Conservation (phyloP, 2,888 invertebrate species). For the Latrodectus hesperus region DNA sequence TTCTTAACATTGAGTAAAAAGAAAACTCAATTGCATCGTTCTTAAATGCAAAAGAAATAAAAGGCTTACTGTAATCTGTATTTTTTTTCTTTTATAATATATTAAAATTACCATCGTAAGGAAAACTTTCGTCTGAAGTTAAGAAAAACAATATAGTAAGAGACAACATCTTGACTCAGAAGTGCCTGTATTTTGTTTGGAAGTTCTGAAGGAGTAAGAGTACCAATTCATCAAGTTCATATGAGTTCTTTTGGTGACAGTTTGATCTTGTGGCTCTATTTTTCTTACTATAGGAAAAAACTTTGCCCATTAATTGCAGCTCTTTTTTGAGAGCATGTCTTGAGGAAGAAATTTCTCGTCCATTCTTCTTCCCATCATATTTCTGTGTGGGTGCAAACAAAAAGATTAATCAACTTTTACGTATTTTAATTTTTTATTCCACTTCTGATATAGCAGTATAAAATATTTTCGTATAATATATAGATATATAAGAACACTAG, state of each 20-base stretch:
- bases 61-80: too few relatives aligned
- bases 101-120: too few relatives aligned
- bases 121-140: too few relatives aligned
- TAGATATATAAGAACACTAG: background rate
- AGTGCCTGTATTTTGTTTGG: background rate
- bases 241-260: slow-evolving; percentile 39
- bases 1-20: too few relatives aligned
- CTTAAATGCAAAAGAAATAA: too few relatives aligned
- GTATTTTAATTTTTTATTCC: background rate
- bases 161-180: background rate
- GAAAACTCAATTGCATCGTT: too few relatives aligned
- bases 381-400: background rate
- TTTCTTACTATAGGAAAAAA: slow-evolving; percentile 37
- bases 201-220: background rate
- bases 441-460: background rate
- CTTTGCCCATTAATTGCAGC: slow-evolving; percentile 48
- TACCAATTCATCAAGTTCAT: slow-evolving; percentile 50
- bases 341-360: background rate
- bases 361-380: background rate
- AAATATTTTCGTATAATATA: background rate
- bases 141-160: background rate
- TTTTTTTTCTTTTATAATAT: too few relatives aligned
- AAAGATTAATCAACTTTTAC: background rate
- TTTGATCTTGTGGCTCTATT: slow-evolving; percentile 49
- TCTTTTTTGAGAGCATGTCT: slow-evolving; percentile 13